Base-by-base conservation (phyloP, 2,888 invertebrate genomes). In the Iphiclides podalirius region DNA sequence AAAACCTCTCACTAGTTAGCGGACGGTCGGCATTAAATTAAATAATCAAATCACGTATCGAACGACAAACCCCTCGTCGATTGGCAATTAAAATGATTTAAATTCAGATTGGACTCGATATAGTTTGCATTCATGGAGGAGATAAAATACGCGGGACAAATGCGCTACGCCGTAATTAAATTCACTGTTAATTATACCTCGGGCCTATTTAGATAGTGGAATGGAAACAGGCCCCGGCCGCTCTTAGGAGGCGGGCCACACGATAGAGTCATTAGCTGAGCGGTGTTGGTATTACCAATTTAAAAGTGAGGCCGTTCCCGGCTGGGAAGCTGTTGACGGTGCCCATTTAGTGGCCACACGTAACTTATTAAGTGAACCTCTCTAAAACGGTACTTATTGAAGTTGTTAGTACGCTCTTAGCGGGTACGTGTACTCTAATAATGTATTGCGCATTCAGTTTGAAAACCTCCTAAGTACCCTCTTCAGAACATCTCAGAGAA, bases 201-300 rank as follows among this genome's bases (percentile, higher is more conserved):
- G 15, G 28, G 12, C 13, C 20, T 42, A 43, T 52, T 52, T 43
- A 47, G 43, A 47, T 40, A 39, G 47, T 28, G 11, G 13, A 44
- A 43, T 47, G 39, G 20, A 35, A 43, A 51, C 51, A 43, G 17
- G 52, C 35, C 28, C 16, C 14, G 20, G n/a, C n/a, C n/a, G n/a
- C n/a, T n/a, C n/a, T n/a, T n/a, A 31, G 48, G 39, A 47, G 52
- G 56, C 54, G 51, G 52, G 23, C 52, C 46, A 37, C 52, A 48
- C 45, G 63, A 67, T 67, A 63, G 55, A 73, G 60, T 63, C 66
- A 64, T 65, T 66, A 68, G 56, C 57, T 49, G 47, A 54, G 40
- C 36, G 17, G 16, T 62, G 60, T 68, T 64, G 58, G 58, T 59
- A 53, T 52, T 59, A 59, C 52, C 55, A 57, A 53, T 64, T 67